Base-by-base conservation (phyloP, 2,113 vertebrate genomes). In the Galemys pyrenaicus region DNA sequence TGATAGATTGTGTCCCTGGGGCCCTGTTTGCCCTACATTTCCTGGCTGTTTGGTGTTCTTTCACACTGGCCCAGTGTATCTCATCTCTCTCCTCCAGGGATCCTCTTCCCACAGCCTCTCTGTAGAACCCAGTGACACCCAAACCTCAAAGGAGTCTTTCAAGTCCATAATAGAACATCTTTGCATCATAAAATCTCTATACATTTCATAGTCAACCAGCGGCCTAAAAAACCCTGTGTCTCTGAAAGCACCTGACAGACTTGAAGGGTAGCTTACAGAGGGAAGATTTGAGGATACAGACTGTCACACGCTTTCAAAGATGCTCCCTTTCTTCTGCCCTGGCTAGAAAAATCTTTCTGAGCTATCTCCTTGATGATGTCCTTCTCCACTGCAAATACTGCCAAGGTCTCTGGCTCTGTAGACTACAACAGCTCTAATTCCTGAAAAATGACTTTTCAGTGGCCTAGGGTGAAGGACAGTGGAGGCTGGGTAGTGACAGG, bases 71-170 rank as follows among this genome's bases (percentile, higher is more conserved):
- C 70, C 4, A 84, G 73, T 80, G 87, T 35, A 51, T 30, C 89
- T 37, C 62, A 9, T 74, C 17, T 92, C 60, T 46, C 28, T 67
- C 22, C 65, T 39, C 39, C 35, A 39, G 28, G 60, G 19, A 24
- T 37, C 15, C 24, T n/a, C 41, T 44, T 83, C 11, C 74, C 24
- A 62, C 4, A 17, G 16, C 4, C 6, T 83, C 70, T 87, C 71
- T 89, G n/a, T 26, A 93, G 75, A 93, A 87, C 32, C 9, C 65
- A 68, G 44, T 70, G 44, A 85, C 78, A 37, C 49, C 19, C 62
- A 85, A 35, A 64, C n/a, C 79, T 91, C 85, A 95, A 68, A 83
- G 78, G 26, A 80, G 6, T 88, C 62, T 41, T 86, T 58, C 30
- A 70, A 64, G 51, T 70, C 75, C 92, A 70, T 86, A 82, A 73